Base-by-base conservation (phyloP, 2,113 vertebrate genomes). In the Macheiramphus alcinus region DNA sequence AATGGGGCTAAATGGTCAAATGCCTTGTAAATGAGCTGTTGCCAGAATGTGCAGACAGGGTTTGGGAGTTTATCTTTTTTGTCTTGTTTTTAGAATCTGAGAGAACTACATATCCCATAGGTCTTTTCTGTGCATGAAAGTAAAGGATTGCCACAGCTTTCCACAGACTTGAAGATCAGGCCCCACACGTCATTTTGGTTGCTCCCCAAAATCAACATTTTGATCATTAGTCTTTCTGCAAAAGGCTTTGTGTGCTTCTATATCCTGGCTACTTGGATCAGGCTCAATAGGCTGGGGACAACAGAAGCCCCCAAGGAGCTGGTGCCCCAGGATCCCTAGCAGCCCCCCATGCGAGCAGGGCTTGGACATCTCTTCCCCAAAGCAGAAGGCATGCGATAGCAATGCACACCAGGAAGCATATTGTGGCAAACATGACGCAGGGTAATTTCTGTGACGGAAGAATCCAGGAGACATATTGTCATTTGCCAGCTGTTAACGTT, bases 1-100 rank as follows among this genome's bases (percentile, higher is more conserved):
- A 66, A n/a, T 85, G 58, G 70, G 73, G 27, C 80, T 95, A 91
- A 89, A 87, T 76, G 56, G 61, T 68, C 45, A 93, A 87, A 91
- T 81, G 48, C 66, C 45, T 89, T 68, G 52, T 59, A 87, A 89
- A 50, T 31, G 23, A 53, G 32, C 62, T 75, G 36, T 47, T 94
- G 66, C 78, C 78, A 87, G 53, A 87, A 66, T 0, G 3, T 17
- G 48, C 56, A 80, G 75, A 58, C 4, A 58, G 42, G 23, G 43
- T 13, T 79, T 94, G 17, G 34, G 53, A 31, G 23, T 20, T 85
- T 89, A 34, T 43, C 43, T 61, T 79, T 73, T 80, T 67, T 40
- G 42, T 43, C 48, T 62, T 45, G 5, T 84, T 94, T 68, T 40
- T 53, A 70, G 79, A 90, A 81, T 76, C 18, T 70, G 38, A 85